Percentiles rank a stretch among this genome's conserved stretches.
These are phyloP conservation scores for Hoplostethus atlanticus DNA, from an alignment of 2,797 vertebrate species.

Conservation along the genomic window DNA sequence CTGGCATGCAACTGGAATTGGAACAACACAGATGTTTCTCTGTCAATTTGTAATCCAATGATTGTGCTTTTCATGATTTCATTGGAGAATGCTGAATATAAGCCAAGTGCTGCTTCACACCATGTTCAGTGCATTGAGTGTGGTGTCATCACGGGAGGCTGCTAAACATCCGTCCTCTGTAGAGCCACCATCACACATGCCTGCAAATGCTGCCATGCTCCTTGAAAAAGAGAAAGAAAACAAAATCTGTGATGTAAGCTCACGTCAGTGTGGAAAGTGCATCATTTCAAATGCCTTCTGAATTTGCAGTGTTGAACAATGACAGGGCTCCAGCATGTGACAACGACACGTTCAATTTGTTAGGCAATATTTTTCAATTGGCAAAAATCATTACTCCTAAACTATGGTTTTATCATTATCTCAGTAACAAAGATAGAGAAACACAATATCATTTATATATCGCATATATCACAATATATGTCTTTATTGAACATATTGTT, in stretches of 20 bases:
- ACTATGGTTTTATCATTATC: too few relatives aligned
- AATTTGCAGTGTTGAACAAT: neutral
- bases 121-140: conserved; percentile 97
- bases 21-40: neutral
- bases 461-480: too few relatives aligned
- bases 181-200: conserved; percentile 98
- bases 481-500: too few relatives aligned
- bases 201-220: conserved; percentile 99
- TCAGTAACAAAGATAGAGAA: too few relatives aligned
- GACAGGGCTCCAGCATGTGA: neutral
- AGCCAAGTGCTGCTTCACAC: conserved; percentile 75
- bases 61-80: neutral
- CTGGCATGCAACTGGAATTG: conserved; percentile 93
- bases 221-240: conserved; percentile 74
- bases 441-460: too few relatives aligned
- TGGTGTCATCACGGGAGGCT: conserved; percentile 98
- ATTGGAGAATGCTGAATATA: neutral
- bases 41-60: neutral
- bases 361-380: neutral
- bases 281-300: neutral
- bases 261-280: neutral
- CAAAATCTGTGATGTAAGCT: conserved; percentile 8
- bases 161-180: conserved; percentile 98
- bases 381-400: too few relatives aligned
- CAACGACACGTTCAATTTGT: neutral